Conservation (phyloP, 1,140 invertebrate species). For the Scaptomyza montana region DNA sequence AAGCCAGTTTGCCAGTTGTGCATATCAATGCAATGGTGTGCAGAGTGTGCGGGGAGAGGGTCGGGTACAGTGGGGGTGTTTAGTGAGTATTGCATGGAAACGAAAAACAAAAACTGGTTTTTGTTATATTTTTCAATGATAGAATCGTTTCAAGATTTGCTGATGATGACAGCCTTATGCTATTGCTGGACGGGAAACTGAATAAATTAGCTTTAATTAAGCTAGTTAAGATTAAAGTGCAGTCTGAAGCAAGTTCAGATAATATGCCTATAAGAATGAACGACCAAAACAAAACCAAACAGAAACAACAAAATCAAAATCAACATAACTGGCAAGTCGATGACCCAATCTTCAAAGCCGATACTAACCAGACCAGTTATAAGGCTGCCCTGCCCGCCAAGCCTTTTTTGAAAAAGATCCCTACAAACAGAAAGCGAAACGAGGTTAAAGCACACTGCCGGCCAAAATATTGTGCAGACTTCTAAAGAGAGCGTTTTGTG, state of each 20-base stretch:
- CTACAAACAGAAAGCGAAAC: conserved; percentile 61
- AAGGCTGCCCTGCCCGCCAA: conserved; percentile 67
- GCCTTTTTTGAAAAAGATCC: conserved; percentile 20
- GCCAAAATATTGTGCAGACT: conserved; percentile 19
- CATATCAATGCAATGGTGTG: conserved; percentile 32
- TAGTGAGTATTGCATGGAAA: conserved; percentile 34
- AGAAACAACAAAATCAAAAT: conserved; percentile 12
- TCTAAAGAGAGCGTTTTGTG: conserved; percentile 17
- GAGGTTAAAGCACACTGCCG: conserved; percentile 70
- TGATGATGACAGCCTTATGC: conserved; percentile 5
- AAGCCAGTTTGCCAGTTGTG: conserved; percentile 38
- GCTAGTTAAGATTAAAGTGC: conserved; percentile 18
- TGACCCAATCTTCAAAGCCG: conserved; percentile 57
- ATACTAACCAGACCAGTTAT: conserved; percentile 67
- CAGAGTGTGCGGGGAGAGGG: neutral
- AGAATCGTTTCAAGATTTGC: conserved; percentile 21
- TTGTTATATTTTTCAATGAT: conserved; percentile 71
- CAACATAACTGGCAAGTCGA: conserved; percentile 59
- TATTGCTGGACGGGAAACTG: conserved; percentile 39
- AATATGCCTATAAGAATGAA: conserved; percentile 24
- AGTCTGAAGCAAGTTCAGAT: neutral
- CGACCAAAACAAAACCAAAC: conserved; percentile 64
- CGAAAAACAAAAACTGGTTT: conserved; percentile 20
- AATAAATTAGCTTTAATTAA: conserved; percentile 45
- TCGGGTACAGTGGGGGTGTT: neutral